phyloP scores from a whole-genome alignment of 2,113 vertebrate species.

The Rostratula benghalensis region DNA sequence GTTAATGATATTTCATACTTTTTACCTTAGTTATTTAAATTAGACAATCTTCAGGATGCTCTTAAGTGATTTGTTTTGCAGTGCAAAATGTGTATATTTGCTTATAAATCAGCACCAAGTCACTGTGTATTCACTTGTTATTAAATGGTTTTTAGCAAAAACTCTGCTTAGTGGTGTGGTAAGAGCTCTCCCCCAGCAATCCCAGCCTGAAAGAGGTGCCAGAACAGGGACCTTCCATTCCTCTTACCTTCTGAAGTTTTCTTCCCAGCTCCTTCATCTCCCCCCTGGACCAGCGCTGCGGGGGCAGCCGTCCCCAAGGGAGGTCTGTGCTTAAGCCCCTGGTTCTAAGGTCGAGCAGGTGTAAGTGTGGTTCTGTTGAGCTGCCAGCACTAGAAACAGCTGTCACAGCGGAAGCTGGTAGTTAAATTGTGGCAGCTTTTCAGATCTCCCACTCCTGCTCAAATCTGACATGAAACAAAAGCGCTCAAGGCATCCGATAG shows the following conservation, averaged over 20 bases:
- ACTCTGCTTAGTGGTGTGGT: not conserved
- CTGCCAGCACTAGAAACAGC: rapidly evolving
- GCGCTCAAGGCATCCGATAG: not conserved
- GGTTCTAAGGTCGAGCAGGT: rapidly evolving
- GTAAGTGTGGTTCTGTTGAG: rapidly evolving
- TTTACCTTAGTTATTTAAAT: not conserved
- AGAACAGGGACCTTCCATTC: rapidly evolving
- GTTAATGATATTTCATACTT: not conserved
- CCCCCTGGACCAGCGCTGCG: rapidly evolving
- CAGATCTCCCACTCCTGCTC: not conserved
- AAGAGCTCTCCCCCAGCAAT: not conserved
- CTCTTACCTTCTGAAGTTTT: not conserved
- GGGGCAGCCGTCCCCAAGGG: rapidly evolving
- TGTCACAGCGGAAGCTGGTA: not conserved
- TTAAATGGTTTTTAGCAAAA: conserved; percentile 34
- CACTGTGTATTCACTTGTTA: conserved; percentile 10
- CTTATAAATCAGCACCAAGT: conserved; percentile 43
- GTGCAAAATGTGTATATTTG: conserved; percentile 68
- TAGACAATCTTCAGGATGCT: no score
- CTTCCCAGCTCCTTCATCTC: rapidly evolving
- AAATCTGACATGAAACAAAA: rapidly evolving
- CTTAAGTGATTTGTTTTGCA: conserved; percentile 32
- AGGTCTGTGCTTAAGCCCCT: not conserved
- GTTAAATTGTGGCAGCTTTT: not conserved
- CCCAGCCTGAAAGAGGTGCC: not conserved